Base-by-base conservation (phyloP, 2,113 vertebrate species). In the Pachypanchax playfairii region DNA sequence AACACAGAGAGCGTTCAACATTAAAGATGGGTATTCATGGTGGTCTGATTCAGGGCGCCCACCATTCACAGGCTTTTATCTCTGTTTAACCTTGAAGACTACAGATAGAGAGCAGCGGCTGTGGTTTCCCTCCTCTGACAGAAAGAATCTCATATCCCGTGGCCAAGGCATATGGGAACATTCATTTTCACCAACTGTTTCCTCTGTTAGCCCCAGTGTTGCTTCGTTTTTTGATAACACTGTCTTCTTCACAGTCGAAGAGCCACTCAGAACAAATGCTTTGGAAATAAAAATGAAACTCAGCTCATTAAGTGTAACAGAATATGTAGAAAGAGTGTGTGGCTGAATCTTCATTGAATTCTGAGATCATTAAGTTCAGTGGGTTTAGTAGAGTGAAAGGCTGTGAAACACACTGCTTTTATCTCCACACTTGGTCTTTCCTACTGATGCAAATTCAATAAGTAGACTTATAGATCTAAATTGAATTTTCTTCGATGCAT, bases 81-180 rank as follows among this genome's bases (percentile, higher is more conserved):
- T 86, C 44, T 55, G 42, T 64, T 79, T 85, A 84, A 79, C 81
- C 85, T 90, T 87, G 77, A 73, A 62, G 60, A 54, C 55, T 39
- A 39, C n/a, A 66, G 64, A 75, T 72, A 77, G 67, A 64, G 65
- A 56, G 58, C 33, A 42, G 69, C 1, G 5, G 60, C 65, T 70
- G 36, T 53, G 65, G 53, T 63, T 77, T 70, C 26, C 41, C 54
- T 65, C 33, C 54, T 66, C 39, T 70, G 62, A 65, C 76, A 80
- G 52, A 66, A 65, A 59, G 25, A 67, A 72, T 83, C 70, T 80
- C 70, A 88, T 80, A 77, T 80, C 62, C 71, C 20, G n/a, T 29
- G 28, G 28, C 28, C 28, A 29, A 29, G 28, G 28, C 28, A 29
- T 7, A 29, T 4, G 28, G 28, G 7, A 29, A 29, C 28, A 5